Evolutionary conservation across 2,113 vertebrate species (phyloP), one percentile per base, ranked within the genome.

Genomic region (Microcebus jonahi): DNA sequence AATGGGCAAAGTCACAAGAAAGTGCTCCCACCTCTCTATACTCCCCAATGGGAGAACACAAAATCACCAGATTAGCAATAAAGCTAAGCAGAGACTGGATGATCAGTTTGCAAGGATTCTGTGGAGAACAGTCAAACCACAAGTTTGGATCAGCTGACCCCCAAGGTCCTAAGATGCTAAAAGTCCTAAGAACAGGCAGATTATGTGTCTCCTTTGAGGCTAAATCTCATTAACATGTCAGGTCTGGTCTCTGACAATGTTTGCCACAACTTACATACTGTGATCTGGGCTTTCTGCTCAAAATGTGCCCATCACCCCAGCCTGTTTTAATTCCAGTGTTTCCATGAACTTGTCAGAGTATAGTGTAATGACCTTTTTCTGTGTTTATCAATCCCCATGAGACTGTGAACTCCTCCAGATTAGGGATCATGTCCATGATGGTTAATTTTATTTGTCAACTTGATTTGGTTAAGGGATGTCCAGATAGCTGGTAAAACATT

Each of bases 301-400:
- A 97, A 98, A 95, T 53, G 88, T 25, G 36, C 23, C 50, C 36
- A 75, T 93, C 86, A 88, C 3, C 36, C 73, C 61, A 71, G 50
- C 17, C 67, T 94, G 13, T 59, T 92, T 80, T 97, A 94, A 83
- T 88, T 84, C 65, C 25, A 80, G 3, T 59, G 84, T 81, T 90
- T 87, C 93, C 21, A 59, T 59, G 27, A 96, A 96, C 12, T 83
- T 87, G 23, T 83, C 83, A 87, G 86, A 2, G 34, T 75, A n/a
- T 65, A 68, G 75, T 93, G 71, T 87, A 93, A 92, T 91, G 57
- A 95, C 63, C 45, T 68, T 93, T 88, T 42, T 59, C 89, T 91
- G 31, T 93, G 36, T 75, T 95, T 39, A 36, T 82, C 57, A 97
- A 36, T 61, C 27, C 11, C 61, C 45, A 20, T 6, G 79, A 91